Evolutionary conservation across 35 echinoderm and acorn worm species (phyloP).

Genomic region (Ptychodera flava): DNA sequence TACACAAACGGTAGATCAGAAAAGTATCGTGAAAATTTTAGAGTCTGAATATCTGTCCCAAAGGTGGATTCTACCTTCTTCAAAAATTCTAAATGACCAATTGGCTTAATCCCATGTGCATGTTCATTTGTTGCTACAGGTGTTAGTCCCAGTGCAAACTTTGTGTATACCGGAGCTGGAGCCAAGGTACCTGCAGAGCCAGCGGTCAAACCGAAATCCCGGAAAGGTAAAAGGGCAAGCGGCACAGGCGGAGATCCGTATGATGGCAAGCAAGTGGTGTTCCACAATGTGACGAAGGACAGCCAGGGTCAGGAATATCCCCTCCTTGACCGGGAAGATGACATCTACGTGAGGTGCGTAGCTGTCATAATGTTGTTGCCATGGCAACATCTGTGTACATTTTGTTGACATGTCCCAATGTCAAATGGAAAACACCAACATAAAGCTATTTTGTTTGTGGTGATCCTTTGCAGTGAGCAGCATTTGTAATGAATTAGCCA

Average conservation of each 20-base stretch:
- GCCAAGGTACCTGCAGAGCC: constrained; percentile 21
- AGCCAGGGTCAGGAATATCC: constrained; percentile 60
- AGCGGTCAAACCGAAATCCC: background rate
- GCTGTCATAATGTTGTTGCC: background rate
- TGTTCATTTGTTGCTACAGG: constrained; percentile 34
- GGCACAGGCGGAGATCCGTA: constrained; percentile 22
- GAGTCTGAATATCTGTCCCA: too few species aligned
- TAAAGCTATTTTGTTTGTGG: too few species aligned
- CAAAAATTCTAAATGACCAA: too few species aligned
- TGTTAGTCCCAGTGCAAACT: constrained; percentile 76
- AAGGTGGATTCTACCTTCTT: too few species aligned
- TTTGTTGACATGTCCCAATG: too few species aligned
- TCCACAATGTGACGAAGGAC: constrained; percentile 65
- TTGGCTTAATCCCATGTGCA: too few species aligned
- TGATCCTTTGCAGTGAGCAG: too few species aligned
- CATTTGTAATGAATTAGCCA: too few species aligned
- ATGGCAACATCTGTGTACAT: background rate
- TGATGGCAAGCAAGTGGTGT: constrained; percentile 66
- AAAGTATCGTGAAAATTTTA: too few species aligned
- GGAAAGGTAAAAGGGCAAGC: constrained; percentile 9
- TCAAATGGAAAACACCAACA: too few species aligned
- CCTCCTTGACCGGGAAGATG: constrained; percentile 40
- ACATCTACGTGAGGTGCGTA: background rate
- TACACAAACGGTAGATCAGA: too few species aligned
- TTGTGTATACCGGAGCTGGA: constrained; percentile 86